Evolutionary conservation across 2,888 invertebrate genomes (phyloP).

Genomic region (Tricholauxania praeusta): DNA sequence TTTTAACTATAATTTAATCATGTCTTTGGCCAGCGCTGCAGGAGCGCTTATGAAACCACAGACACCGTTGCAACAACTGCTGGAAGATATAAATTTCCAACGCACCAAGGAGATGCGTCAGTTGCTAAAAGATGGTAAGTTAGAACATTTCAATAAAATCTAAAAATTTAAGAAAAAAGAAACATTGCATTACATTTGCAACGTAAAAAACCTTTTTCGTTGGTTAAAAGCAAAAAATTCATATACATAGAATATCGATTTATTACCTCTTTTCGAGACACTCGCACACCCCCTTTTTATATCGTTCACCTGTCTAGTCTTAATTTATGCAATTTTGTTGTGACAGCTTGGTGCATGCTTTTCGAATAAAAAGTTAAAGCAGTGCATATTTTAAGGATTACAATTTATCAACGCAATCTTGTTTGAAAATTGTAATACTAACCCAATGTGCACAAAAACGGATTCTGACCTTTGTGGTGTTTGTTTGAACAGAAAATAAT

Average conservation of each 20-base stretch:
- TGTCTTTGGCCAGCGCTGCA: conserved; percentile 64
- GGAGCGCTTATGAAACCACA: conserved; percentile 64
- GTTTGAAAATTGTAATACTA: no score
- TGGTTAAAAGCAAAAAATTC: not conserved
- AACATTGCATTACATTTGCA: not conserved
- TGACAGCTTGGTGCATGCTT: no score
- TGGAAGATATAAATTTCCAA: conserved; percentile 93
- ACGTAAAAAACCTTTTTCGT: not conserved
- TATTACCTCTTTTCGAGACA: not conserved
- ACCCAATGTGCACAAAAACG: no score
- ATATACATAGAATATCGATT: conserved; percentile 17
- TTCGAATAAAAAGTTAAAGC: no score
- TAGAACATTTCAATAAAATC: not conserved
- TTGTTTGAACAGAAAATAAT: no score
- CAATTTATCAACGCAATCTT: no score
- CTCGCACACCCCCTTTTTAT: no score
- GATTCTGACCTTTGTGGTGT: no score
- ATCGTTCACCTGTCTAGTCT: no score
- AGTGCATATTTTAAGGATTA: no score
- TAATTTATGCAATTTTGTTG: no score
- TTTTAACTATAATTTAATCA: conserved; percentile 32
- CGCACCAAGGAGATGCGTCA: conserved; percentile 92
- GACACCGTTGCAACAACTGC: conserved; percentile 84
- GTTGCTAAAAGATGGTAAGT: conserved; percentile 85
- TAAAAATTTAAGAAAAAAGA: not conserved